Conservation (phyloP, 2,113 vertebrate genomes). For the Halichoerus grypus region DNA sequence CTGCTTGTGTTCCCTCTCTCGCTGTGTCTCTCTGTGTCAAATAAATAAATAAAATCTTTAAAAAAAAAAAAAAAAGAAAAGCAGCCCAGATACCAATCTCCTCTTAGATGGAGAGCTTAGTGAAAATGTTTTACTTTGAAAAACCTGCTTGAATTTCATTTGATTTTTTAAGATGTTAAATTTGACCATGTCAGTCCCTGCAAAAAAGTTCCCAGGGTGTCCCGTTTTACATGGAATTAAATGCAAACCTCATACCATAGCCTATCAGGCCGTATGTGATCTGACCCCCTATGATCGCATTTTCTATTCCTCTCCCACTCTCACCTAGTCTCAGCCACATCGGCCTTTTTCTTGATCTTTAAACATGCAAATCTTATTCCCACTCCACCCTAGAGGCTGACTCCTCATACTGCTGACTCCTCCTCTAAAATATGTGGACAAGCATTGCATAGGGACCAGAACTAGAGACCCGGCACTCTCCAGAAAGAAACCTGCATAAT, state of each 20-base stretch:
- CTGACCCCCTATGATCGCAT: neutral
- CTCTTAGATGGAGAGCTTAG: neutral
- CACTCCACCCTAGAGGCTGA: neutral
- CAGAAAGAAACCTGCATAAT: neutral
- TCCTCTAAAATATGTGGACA: neutral
- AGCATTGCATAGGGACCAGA: neutral
- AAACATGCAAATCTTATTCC: neutral
- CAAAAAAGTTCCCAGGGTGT: neutral
- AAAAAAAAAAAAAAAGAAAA: neutral
- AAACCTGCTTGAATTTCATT: neutral
- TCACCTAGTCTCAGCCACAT: neutral
- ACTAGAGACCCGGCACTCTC: neutral
- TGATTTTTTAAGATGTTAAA: conserved; percentile 22
- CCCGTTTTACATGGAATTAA: neutral
- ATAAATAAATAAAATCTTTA: too few relatives aligned
- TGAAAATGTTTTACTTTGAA: neutral
- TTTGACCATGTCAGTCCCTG: neutral
- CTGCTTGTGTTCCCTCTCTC: too few relatives aligned
- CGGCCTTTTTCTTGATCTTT: neutral
- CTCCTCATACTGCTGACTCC: neutral
- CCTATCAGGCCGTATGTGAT: neutral
- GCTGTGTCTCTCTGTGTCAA: too few relatives aligned
- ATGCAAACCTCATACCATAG: neutral
- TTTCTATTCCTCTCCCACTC: neutral
- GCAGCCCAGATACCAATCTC: neutral